A percentile compares a stretch with the other conserved stretches of the same genome.
Conservation (phyloP, 2,888 invertebrate genomes). For the Acleris holmiana region DNA sequence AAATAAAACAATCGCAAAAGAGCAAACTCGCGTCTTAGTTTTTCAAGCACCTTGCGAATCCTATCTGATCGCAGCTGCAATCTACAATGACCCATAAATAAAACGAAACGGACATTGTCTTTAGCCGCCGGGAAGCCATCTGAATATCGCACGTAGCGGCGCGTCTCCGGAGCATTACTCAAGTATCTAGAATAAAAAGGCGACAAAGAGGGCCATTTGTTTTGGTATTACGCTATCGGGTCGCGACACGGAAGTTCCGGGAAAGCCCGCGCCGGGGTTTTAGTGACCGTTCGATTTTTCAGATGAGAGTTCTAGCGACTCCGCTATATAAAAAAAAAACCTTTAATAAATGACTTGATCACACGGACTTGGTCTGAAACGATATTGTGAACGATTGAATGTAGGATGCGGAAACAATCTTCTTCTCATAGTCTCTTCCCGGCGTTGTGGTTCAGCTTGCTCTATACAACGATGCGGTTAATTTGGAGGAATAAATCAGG, state of each 20-base stretch:
- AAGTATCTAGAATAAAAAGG: constrained; percentile 69
- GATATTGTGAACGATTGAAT: constrained; percentile 38
- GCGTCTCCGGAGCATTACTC: constrained; percentile 66
- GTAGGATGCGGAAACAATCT: constrained; percentile 37
- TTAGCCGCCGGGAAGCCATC: constrained; percentile 47
- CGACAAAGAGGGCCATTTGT: constrained; percentile 74
- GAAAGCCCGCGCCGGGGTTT: constrained; percentile 48
- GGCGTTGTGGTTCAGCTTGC: constrained; percentile 47
- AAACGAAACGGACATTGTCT: constrained; percentile 44
- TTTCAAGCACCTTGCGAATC: constrained; percentile 49
- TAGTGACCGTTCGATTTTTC: constrained; percentile 61
- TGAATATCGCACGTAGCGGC: constrained; percentile 57
- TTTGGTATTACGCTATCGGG: constrained; percentile 77
- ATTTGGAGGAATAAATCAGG: constrained; percentile 74
- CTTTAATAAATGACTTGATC: constrained; percentile 50
- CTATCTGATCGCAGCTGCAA: constrained; percentile 51
- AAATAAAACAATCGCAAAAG: constrained; percentile 57
- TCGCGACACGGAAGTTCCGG: constrained; percentile 53
- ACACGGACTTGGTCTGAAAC: constrained; percentile 36
- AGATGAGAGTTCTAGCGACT: constrained; percentile 48
- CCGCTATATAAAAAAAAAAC: constrained; percentile 54
- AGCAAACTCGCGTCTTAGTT: constrained; percentile 44
- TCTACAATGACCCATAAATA: constrained; percentile 46
- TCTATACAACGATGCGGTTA: constrained; percentile 61
- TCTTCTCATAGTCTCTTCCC: constrained; percentile 42